phyloP scores from a whole-genome alignment of 2,888 invertebrate genomes.

The Chloromyia formosa region DNA sequence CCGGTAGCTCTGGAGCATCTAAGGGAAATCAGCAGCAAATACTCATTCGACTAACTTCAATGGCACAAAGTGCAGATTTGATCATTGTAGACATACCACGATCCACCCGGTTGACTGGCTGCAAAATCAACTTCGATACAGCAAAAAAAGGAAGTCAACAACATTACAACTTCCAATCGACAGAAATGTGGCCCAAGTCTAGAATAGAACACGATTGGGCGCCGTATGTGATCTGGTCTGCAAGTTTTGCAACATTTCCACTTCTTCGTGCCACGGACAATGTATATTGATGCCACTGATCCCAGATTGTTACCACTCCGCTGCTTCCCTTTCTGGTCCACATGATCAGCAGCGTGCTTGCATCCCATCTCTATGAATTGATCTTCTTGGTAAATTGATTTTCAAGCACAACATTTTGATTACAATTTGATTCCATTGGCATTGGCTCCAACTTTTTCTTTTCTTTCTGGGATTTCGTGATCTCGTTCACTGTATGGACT shows the following conservation, averaged over 20 bases:
- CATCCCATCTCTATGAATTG: slow-evolving; percentile 29
- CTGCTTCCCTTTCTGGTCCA: not conserved
- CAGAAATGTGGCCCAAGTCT: slow-evolving; percentile 5
- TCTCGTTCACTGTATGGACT: not conserved
- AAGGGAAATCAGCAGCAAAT: not conserved
- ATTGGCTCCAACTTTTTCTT: not conserved
- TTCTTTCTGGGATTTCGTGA: slow-evolving; percentile 19
- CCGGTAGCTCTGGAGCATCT: not conserved
- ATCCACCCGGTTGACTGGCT: not conserved
- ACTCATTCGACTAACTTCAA: not conserved
- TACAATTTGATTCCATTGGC: slow-evolving; percentile 37
- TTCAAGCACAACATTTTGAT: slow-evolving; percentile 41
- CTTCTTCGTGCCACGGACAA: not conserved
- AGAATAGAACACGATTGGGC: slow-evolving; percentile 10
- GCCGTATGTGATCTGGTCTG: slow-evolving; percentile 1
- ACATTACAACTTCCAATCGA: slow-evolving; percentile 5
- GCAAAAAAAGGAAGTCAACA: slow-evolving; percentile 2
- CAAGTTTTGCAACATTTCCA: slow-evolving; percentile 16
- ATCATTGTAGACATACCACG: slow-evolving; percentile 7
- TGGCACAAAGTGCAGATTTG: not conserved
- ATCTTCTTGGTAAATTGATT: slow-evolving; percentile 38
- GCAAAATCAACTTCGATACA: not conserved
- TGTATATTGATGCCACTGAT: not conserved
- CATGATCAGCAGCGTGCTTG: not conserved
- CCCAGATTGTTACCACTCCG: not conserved